phyloP scores from a whole-genome alignment of 2,797 vertebrate species.

The Fratercula arctica region DNA sequence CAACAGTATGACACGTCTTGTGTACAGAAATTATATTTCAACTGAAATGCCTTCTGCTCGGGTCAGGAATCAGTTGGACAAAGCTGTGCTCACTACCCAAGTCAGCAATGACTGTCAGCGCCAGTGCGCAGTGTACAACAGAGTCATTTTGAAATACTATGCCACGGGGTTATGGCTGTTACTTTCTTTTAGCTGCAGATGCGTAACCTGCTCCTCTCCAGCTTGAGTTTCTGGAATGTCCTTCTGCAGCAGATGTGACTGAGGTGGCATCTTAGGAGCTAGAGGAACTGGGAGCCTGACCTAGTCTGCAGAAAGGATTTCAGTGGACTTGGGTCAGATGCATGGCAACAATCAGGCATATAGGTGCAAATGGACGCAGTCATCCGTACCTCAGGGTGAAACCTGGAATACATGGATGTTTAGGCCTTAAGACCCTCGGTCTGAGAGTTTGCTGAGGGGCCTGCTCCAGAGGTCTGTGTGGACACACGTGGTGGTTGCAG shows the following conservation, averaged over 20 bases:
- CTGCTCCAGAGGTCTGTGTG: background rate
- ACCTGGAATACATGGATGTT: background rate
- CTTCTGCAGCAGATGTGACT: background rate
- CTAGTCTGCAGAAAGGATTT: background rate
- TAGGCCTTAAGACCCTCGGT: background rate
- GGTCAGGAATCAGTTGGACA: conserved; percentile 28
- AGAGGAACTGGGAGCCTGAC: background rate
- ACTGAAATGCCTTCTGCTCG: conserved; percentile 28
- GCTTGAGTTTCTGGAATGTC: background rate
- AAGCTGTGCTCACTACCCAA: background rate
- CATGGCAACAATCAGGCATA: accelerated
- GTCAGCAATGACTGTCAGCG: background rate
- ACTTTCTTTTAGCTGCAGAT: conserved; percentile 9
- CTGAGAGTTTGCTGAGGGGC: background rate
- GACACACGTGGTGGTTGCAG: accelerated
- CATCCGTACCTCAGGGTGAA: background rate
- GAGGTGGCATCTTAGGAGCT: background rate
- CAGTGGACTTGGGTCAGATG: background rate
- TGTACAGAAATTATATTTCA: conserved; percentile 63
- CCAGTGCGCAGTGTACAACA: background rate
- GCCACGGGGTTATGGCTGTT: background rate
- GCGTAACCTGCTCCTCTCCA: background rate
- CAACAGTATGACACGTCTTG: background rate
- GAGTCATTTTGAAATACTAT: background rate
- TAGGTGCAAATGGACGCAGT: background rate